Conservation (phyloP, 1,140 invertebrate genomes). For the Nasonia giraulti region DNA sequence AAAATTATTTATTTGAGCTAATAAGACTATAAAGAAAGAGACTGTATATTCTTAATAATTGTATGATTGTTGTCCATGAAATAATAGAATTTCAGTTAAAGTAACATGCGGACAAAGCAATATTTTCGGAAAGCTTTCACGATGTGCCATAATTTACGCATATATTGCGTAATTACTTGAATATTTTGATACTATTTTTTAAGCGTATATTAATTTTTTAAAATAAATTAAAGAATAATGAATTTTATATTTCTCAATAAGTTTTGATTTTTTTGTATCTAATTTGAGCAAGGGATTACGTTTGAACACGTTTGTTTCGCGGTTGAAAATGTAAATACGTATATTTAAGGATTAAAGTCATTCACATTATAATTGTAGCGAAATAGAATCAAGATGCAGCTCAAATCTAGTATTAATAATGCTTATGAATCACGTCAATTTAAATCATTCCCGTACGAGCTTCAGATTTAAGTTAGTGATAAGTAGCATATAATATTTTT, state of each 20-base stretch:
- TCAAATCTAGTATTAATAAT: slow-evolving; percentile 26
- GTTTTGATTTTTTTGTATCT: background rate
- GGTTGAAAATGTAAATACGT: slow-evolving; percentile 7
- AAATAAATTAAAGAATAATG: background rate
- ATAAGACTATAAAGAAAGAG: background rate
- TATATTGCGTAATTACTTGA: background rate
- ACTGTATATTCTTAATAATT: background rate
- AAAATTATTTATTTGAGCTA: background rate
- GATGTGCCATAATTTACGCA: background rate
- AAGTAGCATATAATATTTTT: slow-evolving; percentile 33
- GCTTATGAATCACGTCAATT: background rate
- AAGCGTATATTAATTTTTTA: background rate
- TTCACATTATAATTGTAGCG: background rate
- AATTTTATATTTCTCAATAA: background rate
- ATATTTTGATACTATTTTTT: background rate
- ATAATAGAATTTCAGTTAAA: background rate
- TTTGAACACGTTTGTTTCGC: background rate
- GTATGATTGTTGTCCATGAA: background rate
- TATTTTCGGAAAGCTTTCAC: background rate
- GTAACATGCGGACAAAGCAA: background rate
- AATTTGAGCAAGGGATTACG: background rate
- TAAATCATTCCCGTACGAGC: slow-evolving; percentile 4
- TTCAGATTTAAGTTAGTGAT: slow-evolving; percentile 12
- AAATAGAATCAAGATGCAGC: background rate
- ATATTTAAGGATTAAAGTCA: slow-evolving; percentile 16